Evolutionary conservation across 2,113 vertebrate genomes (phyloP), one percentile per base, ranked within the genome.

Genomic region (Pogonocichla stellata): DNA sequence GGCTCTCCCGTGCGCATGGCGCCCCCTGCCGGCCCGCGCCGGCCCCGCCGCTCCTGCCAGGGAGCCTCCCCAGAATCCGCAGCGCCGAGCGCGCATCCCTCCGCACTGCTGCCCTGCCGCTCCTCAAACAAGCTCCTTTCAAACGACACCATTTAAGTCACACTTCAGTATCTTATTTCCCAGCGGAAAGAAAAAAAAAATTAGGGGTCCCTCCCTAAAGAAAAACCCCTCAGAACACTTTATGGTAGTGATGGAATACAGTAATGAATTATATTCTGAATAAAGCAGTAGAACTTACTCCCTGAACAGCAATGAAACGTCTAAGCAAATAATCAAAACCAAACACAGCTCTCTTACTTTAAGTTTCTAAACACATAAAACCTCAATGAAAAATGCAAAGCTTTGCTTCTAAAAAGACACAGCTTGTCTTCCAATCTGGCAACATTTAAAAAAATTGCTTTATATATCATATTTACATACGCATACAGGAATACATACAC

Each of bases 291-390:
- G 65, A 85, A 79, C 23, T 23, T 58, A 29, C 16, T 81, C 56
- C 20, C 62, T 56, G 16, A 79, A n/a, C 43, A 82, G 53, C 29
- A 90, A n/a, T 53, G 48, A 92, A 67, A 62, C 14, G 23, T 23
- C 82, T 86, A 60, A 51, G 36, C 31, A 88, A 86, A 69, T 53
- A 93, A 86, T 58, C 34, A 69, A 95, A 94, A 33, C 18, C 58
- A 94, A 88, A 75, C 36, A 47, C 16, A 75, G 29, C 19, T 56
- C 19, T 74, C 53, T 29, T 48, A 36, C 15, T 86, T 45, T 40
- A 80, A 60, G 42, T 7, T 66, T 70, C 36, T 34, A 84, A 90
- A 4, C 5, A 22, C 34, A 34, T 16, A 71, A 94, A 89, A 86
- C 25, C 17, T 62, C 54, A 91, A 22, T 7, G 22, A 81, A 91